phyloP scores from a whole-genome alignment of 2,888 invertebrate species.

The Ophion ventricosus region DNA sequence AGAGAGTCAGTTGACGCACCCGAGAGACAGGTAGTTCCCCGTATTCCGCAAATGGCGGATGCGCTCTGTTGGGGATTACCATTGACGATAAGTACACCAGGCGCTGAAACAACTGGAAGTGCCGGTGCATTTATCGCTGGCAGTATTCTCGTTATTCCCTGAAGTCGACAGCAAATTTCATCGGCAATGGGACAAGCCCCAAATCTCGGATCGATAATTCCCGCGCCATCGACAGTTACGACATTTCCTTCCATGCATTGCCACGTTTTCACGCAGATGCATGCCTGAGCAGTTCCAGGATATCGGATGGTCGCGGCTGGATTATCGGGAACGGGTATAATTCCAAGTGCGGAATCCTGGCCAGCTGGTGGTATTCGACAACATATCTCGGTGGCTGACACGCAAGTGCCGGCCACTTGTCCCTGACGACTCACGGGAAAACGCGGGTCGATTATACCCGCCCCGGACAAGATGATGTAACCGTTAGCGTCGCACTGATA shows the following conservation, averaged over 20 bases:
- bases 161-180: slow-evolving; percentile 78
- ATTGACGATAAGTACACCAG: slow-evolving; percentile 56
- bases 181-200: slow-evolving; percentile 76
- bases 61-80: slow-evolving; percentile 23
- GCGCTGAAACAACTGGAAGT: background rate
- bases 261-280: slow-evolving; percentile 75
- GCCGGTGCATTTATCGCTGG: background rate
- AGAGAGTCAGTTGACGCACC: slow-evolving; percentile 65
- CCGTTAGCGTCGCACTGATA: slow-evolving; percentile 71
- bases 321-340: slow-evolving; percentile 86
- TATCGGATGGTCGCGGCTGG: slow-evolving; percentile 76
- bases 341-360: slow-evolving; percentile 84
- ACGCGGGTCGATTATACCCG: slow-evolving; percentile 74
- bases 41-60: slow-evolving; percentile 72
- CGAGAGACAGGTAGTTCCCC: slow-evolving; percentile 69
- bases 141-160: slow-evolving; percentile 57
- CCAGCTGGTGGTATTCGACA: slow-evolving; percentile 90
- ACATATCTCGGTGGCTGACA: slow-evolving; percentile 69
- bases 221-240: slow-evolving; percentile 72
- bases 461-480: slow-evolving; percentile 68
- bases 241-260: slow-evolving; percentile 73
- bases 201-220: slow-evolving; percentile 78
- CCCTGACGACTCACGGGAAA: slow-evolving; percentile 70
- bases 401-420: slow-evolving; percentile 65
- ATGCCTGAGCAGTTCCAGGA: slow-evolving; percentile 76